A percentile compares a stretch with the other conserved stretches of the same genome.
These are phyloP conservation scores for Hippocampus barbouri DNA, from an alignment of 2,113 vertebrate species.

Conservation along the genomic window DNA sequence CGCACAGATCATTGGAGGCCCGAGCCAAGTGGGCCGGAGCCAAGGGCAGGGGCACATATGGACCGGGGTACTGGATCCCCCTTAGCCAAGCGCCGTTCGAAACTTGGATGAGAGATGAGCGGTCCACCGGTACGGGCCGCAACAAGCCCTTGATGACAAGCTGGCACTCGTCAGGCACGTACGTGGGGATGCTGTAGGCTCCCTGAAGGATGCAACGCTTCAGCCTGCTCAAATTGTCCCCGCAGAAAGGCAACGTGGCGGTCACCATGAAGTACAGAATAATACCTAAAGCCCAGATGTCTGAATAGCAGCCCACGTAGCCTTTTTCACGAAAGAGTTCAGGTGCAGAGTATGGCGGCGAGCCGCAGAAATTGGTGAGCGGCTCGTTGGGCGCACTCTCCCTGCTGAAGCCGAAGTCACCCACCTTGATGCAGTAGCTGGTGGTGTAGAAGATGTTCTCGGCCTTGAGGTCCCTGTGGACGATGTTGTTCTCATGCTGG, in stretches of 20 bases:
- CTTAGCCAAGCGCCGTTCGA: conserved; percentile 63
- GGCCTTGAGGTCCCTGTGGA: conserved; percentile 77
- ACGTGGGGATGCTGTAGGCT: conserved; percentile 66
- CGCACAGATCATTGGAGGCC: conserved; percentile 35
- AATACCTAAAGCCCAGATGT: conserved; percentile 78
- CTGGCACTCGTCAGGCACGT: conserved; percentile 65
- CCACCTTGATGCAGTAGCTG: conserved; percentile 73
- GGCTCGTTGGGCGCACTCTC: conserved; percentile 49
- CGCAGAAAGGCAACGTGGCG: conserved; percentile 68
- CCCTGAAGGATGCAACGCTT: conserved; percentile 73
- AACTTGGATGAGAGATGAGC: conserved; percentile 60
- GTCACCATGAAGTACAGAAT: conserved; percentile 76
- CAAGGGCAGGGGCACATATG: conserved; percentile 44
- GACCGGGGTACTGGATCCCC: conserved; percentile 59
- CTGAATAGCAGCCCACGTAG: conserved; percentile 65
- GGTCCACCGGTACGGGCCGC: conserved; percentile 61
- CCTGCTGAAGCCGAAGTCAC: conserved; percentile 76
- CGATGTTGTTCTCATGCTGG: conserved; percentile 74
- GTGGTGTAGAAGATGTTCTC: conserved; percentile 78
- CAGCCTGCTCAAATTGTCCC: conserved; percentile 63
- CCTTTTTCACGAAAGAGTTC: conserved; percentile 73
- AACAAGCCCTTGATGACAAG: conserved; percentile 69
- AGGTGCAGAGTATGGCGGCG: conserved; percentile 73
- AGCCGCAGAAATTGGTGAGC: conserved; percentile 74
- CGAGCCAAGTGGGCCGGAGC: conserved; percentile 60